Base-by-base conservation (phyloP, 1,140 invertebrate species). In the Drosophila subpulchrella region DNA sequence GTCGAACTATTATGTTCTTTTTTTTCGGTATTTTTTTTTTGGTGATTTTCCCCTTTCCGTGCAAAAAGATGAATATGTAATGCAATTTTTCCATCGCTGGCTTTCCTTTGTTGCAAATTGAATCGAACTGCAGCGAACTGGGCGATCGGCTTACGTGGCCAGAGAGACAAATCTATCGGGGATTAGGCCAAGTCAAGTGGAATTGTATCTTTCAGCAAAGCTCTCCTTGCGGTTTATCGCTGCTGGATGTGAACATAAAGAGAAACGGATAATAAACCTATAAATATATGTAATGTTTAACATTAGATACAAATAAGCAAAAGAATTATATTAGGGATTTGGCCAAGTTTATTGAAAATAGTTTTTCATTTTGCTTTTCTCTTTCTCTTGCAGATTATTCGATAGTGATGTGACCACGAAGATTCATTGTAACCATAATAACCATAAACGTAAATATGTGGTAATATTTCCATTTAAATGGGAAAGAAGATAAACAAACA, bases 31-130 rank as follows among this genome's bases (percentile, higher is more conserved):
- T 50, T 63, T 71, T 56, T 75, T 42, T 58, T 58, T 47, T 20
- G 44, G 58, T 55, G 38, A 41, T 73, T 75, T 56, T 51, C 11
- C 42, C 73, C 32, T 32, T 32, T 62, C 51, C 8, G 51, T 59
- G 60, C 67, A 46, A 56, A 61, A 70, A 62, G 46, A 70, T 81
- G 78, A 71, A 82, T 88, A 65, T 72, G 54, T 79, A 75, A 78
- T 86, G 83, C 82, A 82, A 53, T 67, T 81, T 76, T 76, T 54
- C 38, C 47, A 41, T 20, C 46, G 55, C 32, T 27, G 53, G 46
- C 38, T 75, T 73, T 62, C 48, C 82, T 86, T 86, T 86, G 82
- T 88, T 78, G 78, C 83, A 88, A 86, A 82, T 79, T 82, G 82
- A 85, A 78, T 78, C 68, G 75, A 53, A 67, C 58, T 60, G 58